Conservation (phyloP, 2,888 invertebrate species). For the Plagodis dolabraria region DNA sequence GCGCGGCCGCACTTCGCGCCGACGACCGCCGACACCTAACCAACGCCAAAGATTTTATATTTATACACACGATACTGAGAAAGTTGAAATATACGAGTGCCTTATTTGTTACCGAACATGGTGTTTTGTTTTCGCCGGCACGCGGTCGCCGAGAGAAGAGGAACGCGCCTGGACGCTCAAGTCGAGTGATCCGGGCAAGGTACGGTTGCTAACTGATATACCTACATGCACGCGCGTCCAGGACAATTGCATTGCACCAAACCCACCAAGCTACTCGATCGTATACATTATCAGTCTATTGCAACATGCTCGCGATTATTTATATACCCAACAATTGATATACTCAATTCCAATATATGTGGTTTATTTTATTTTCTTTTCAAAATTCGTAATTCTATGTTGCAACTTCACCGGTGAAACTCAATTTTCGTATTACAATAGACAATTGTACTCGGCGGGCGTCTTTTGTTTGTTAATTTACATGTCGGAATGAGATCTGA, state of each 20-base stretch:
- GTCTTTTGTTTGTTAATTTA: conserved; percentile 63
- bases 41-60: conserved; percentile 79
- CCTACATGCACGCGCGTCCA: conserved; percentile 62
- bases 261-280: not conserved
- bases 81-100: conserved; percentile 83
- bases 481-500: conserved; percentile 65
- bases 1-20: conserved; percentile 31
- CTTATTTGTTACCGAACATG: conserved; percentile 79
- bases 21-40: conserved; percentile 42
- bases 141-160: conserved; percentile 60
- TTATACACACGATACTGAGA: conserved; percentile 60
- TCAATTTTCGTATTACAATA: conserved; percentile 18
- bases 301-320: conserved; percentile 33
- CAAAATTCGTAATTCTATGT: conserved; percentile 34
- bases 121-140: conserved; percentile 77
- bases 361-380: conserved; percentile 2
- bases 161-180: conserved; percentile 91
- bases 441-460: conserved; percentile 76
- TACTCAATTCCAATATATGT: not conserved
- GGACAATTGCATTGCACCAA: conserved; percentile 56
- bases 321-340: not conserved
- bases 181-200: conserved; percentile 92
- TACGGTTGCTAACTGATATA: conserved; percentile 85
- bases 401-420: conserved; percentile 40
- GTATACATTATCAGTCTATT: conserved; percentile 13